Conservation (phyloP, 2,888 invertebrate genomes). For the Therioaphis trifolii region DNA sequence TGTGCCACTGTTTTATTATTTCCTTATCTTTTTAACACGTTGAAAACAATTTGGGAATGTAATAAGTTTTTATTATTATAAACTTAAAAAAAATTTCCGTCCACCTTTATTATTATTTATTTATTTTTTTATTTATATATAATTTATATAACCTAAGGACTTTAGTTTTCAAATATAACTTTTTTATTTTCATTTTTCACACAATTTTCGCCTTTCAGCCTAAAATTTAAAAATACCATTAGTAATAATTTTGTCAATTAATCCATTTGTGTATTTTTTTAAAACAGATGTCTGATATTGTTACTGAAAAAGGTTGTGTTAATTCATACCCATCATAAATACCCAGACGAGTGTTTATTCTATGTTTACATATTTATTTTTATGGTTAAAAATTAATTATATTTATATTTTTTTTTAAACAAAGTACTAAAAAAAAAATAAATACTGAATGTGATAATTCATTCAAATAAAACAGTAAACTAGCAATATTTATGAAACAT, state of each 20-base stretch:
- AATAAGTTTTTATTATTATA: slow-evolving; percentile 41
- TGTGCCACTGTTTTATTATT: slow-evolving; percentile 19
- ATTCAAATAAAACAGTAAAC: slow-evolving; percentile 15
- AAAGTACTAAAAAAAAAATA: slow-evolving; percentile 30
- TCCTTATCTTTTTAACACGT: slow-evolving; percentile 6
- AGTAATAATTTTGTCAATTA: slow-evolving; percentile 55
- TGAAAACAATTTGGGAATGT: slow-evolving; percentile 13
- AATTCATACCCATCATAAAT: slow-evolving; percentile 22
- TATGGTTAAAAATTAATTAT: slow-evolving; percentile 39
- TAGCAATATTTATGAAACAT: slow-evolving; percentile 47
- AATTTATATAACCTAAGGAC: slow-evolving; percentile 4
- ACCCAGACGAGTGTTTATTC: slow-evolving; percentile 25
- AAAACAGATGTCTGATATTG: slow-evolving; percentile 42
- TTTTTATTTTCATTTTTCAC: slow-evolving; percentile 30
- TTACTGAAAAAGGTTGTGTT: slow-evolving; percentile 52
- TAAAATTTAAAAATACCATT: slow-evolving; percentile 22
- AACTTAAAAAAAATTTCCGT: slow-evolving; percentile 55
- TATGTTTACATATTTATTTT: slow-evolving; percentile 36
- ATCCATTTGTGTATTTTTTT: slow-evolving; percentile 25
- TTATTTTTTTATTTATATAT: neutral
- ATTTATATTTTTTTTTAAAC: slow-evolving; percentile 44
- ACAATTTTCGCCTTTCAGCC: neutral
- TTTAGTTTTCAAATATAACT: slow-evolving; percentile 18
- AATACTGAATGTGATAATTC: slow-evolving; percentile 8
- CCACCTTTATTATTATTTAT: slow-evolving; percentile 53